Evolutionary conservation across 2,113 vertebrate species (phyloP).

Genomic region (Pachyramphus minor): DNA sequence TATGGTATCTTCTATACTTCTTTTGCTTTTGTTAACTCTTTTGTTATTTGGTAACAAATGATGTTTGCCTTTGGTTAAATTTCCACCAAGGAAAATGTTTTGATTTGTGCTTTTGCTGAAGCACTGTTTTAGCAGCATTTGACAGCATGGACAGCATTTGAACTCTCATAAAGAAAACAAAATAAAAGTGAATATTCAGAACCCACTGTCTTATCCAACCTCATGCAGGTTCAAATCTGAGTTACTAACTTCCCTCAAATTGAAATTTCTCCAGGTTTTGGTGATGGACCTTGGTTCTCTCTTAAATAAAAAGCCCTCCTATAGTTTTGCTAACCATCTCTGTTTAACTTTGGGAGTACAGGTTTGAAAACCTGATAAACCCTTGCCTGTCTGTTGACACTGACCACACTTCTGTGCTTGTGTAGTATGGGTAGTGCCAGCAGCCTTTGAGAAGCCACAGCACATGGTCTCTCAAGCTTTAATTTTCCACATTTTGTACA

Average conservation of each 20-base stretch:
- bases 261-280: not conserved
- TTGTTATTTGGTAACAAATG: not conserved
- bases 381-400: not conserved
- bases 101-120: not conserved
- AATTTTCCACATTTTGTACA: not conserved
- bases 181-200: not conserved
- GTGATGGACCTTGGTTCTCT: not conserved
- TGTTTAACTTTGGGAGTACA: not conserved
- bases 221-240: not conserved
- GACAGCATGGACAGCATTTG: not conserved
- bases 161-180: not conserved
- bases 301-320: not conserved
- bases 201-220: not conserved
- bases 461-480: not conserved
- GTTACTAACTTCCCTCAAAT: not conserved
- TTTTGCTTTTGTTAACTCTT: not conserved
- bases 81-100: not conserved
- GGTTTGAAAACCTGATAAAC: not conserved
- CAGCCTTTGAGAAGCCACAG: not conserved
- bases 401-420: not conserved
- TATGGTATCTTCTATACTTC: not conserved
- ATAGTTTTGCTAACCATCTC: not conserved
- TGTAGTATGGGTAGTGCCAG: not conserved
- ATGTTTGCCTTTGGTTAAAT: not conserved
- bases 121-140: not conserved